Evolutionary conservation across 2,797 vertebrate genomes (phyloP).

Genomic region (Coilia nasus): DNA sequence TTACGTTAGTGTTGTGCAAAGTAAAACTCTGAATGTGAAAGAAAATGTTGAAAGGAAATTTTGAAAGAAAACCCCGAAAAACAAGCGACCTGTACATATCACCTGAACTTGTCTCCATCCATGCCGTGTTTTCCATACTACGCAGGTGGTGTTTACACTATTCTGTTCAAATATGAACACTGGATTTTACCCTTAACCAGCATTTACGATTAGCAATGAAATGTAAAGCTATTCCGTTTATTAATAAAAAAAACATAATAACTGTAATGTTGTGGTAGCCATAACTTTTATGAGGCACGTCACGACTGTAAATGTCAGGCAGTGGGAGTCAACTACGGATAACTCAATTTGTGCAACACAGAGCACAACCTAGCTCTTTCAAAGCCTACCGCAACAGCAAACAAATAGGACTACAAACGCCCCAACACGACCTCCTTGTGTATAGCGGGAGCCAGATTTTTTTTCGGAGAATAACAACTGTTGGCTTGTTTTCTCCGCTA

Average conservation of each 20-base stretch:
- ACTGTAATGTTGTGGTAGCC: neutral
- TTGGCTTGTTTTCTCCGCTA: neutral
- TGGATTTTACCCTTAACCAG: no score
- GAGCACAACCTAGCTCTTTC: neutral
- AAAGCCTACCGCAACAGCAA: neutral
- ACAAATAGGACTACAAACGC: neutral
- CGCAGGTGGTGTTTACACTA: neutral
- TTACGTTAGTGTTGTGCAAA: neutral
- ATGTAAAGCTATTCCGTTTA: neutral
- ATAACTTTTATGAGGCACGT: neutral
- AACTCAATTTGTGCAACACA: neutral
- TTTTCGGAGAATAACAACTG: neutral
- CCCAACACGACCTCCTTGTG: neutral
- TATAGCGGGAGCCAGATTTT: neutral
- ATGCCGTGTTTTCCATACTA: neutral
- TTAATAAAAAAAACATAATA: neutral
- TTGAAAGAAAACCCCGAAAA: no score
- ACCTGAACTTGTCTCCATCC: neutral
- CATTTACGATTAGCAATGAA: neutral
- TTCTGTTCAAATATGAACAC: neutral
- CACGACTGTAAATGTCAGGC: neutral
- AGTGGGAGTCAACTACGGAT: neutral
- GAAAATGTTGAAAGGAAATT: no score
- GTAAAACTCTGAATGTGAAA: no score
- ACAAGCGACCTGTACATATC: neutral